Evolutionary conservation across 2,888 invertebrate genomes (phyloP), one percentile per base, ranked within the genome.

Genomic region (Eurytoma californica): DNA sequence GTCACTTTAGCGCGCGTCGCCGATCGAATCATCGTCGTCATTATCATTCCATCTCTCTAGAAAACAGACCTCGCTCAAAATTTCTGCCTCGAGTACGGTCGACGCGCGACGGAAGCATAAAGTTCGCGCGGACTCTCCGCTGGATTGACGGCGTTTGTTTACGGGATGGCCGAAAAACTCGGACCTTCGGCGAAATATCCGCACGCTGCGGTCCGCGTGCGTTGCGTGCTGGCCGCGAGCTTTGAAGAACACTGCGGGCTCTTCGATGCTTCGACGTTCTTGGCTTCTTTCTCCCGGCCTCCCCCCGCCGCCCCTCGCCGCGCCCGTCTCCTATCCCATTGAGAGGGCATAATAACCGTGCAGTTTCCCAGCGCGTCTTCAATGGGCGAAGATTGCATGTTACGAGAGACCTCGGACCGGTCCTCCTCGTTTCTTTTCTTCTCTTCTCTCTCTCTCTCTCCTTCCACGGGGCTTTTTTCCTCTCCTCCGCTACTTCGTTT

Each of bases 311-410:
- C 58, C 67, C 13, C 28, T 39, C 68, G 39, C 24, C 47, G 47
- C 53, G 68, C 55, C 63, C 84, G 83, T 83, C 85, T 84, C 84
- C 86, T 85, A 84, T 87, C 86, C 80, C 88, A 89, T 90, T 90
- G 86, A 80, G 74, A 80, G 67, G 86, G 85, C 87, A 88, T 89
- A 89, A 90, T 90, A 89, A 89, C 88, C 88, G 87, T 87, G 88
- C 90, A 89, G 88, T 89, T 90, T 90, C 89, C 89, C 90, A 90
- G 80, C 86, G 87, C 86, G 87, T 88, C 87, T 89, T 90, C 89
- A 90, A 90, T 90, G 89, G 88, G 85, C 86, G 86, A 89, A 90
- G 90, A 90, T 90, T 90, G 89, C 89, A 89, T 84, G 89, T 87
- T 89, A 87, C 87, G 83, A 87, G 87, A 85, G 86, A 87, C 86